Conservation (phyloP, 2,888 invertebrate genomes). For the Cremastobaeus sp. region DNA sequence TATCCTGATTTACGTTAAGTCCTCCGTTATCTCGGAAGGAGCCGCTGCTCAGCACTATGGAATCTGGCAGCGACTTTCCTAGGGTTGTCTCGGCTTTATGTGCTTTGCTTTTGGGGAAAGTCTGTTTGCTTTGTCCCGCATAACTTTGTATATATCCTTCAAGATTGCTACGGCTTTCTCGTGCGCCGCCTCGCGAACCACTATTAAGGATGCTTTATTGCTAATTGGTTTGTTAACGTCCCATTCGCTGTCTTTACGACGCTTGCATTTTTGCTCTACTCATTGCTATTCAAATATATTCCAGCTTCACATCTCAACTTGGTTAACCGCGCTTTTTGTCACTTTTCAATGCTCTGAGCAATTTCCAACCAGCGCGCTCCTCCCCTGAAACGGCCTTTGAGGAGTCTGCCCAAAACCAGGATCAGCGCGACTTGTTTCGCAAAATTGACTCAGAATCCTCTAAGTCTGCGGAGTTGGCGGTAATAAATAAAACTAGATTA, state of each 20-base stretch:
- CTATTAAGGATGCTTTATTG: slow-evolving; percentile 69
- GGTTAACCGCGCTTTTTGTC: slow-evolving; percentile 20
- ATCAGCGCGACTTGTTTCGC: no score
- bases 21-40: slow-evolving; percentile 28
- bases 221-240: slow-evolving; percentile 75
- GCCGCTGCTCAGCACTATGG: slow-evolving; percentile 14
- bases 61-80: slow-evolving; percentile 22
- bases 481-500: no score
- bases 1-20: slow-evolving; percentile 40
- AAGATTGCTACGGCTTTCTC: slow-evolving; percentile 29
- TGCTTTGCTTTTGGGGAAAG: slow-evolving; percentile 5
- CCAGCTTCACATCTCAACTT: slow-evolving; percentile 4
- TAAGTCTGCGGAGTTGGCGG: no score
- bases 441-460: no score
- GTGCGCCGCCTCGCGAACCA: slow-evolving; percentile 67
- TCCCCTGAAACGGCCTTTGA: no score
- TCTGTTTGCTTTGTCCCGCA: slow-evolving; percentile 23
- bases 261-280: slow-evolving; percentile 24
- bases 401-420: no score
- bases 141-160: slow-evolving; percentile 27
- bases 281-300: slow-evolving; percentile 33
- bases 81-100: slow-evolving; percentile 41
- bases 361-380: neutral
- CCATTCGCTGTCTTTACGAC: slow-evolving; percentile 23
- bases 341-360: neutral